Conservation (phyloP, 2,113 vertebrate species). For the Nesoenas mayeri region DNA sequence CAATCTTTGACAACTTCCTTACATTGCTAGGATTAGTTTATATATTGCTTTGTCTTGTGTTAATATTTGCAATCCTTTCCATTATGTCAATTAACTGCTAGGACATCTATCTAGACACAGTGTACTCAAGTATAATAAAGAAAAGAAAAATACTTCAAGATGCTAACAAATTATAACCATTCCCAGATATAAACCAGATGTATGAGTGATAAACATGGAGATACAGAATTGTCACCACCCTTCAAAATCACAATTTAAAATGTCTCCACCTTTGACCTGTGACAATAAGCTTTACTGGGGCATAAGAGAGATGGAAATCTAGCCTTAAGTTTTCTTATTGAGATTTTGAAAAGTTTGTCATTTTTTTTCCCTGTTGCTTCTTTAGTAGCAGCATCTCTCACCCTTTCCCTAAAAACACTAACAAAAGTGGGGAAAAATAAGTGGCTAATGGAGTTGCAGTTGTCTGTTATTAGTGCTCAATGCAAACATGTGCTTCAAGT, state of each 20-base stretch:
- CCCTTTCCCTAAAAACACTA: not conserved
- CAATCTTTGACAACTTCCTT: slow-evolving; percentile 39
- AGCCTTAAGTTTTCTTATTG: not conserved
- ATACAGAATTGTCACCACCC: slow-evolving; percentile 61
- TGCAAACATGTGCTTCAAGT: slow-evolving; percentile 39
- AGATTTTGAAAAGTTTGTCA: not conserved
- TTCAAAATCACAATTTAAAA: slow-evolving; percentile 57
- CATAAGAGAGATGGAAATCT: not conserved
- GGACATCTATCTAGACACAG: slow-evolving; percentile 25
- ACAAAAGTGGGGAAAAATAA: not conserved
- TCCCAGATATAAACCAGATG: slow-evolving; percentile 61
- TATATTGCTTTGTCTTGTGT: slow-evolving; percentile 39
- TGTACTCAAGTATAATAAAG: slow-evolving; percentile 40
- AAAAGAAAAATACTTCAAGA: slow-evolving; percentile 70
- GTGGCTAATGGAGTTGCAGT: not conserved
- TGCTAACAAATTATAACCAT: slow-evolving; percentile 57
- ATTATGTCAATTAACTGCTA: slow-evolving; percentile 49
- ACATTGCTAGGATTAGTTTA: slow-evolving; percentile 30
- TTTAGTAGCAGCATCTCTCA: not conserved
- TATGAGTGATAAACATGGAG: slow-evolving; percentile 62
- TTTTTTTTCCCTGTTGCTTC: not conserved
- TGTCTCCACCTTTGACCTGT: slow-evolving; percentile 38
- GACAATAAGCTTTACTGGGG: not conserved
- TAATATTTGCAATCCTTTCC: slow-evolving; percentile 57
- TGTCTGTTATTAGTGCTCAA: not conserved